Percentiles rank a stretch among this genome's conserved stretches.
Evolutionary conservation across 2,888 invertebrate genomes (phyloP).

Genomic region (Frankliniella fusca): DNA sequence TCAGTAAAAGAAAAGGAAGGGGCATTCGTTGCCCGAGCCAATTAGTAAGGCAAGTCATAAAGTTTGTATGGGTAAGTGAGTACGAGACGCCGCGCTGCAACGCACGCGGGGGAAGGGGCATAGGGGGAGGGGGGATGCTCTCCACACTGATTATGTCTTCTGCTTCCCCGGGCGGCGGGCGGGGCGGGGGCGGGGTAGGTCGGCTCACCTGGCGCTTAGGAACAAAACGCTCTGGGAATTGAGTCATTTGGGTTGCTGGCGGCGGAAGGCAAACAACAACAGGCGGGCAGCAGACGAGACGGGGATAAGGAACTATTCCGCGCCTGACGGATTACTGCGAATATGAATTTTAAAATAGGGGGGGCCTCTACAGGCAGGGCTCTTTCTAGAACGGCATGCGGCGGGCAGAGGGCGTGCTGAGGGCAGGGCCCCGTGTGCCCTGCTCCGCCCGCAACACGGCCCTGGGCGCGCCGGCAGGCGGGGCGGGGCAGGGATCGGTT

Average conservation of each 20-base stretch:
- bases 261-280: background rate
- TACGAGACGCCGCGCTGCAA: background rate
- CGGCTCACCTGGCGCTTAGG: background rate
- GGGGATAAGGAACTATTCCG: too few relatives aligned
- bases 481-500: background rate
- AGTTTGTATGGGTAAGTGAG: slow-evolving; percentile 22
- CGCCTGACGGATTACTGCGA: too few relatives aligned
- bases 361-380: too few relatives aligned
- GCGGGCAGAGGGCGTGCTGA: too few relatives aligned
- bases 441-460: too few relatives aligned
- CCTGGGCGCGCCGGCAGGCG: background rate
- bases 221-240: slow-evolving; percentile 18
- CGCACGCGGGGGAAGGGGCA: background rate
- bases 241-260: background rate
- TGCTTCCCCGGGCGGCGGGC: background rate
- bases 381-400: too few relatives aligned
- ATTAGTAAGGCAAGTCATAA: slow-evolving; percentile 23
- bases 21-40: slow-evolving; percentile 8
- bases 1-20: background rate
- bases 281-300: too few relatives aligned
- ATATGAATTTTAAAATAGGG: too few relatives aligned
- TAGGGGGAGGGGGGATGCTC: background rate
- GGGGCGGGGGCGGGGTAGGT: background rate
- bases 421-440: too few relatives aligned
- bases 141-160: slow-evolving; percentile 20